Evolutionary conservation across 2,888 invertebrate genomes (phyloP).

Genomic region (Crossocerus cetratus): DNA sequence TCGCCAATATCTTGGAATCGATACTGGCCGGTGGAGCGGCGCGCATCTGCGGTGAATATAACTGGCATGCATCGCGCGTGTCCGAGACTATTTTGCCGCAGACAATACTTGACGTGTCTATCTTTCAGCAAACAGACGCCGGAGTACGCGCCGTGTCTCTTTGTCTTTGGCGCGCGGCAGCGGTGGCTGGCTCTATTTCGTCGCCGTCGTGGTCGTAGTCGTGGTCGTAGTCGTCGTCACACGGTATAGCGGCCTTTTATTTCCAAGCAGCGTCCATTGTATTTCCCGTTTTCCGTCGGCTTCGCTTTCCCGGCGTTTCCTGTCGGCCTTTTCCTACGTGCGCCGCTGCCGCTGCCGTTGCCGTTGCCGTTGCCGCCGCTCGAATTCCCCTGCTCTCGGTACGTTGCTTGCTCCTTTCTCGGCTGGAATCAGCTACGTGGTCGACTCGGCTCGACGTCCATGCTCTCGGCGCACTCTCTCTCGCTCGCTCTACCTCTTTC

Average conservation of each 20-base stretch:
- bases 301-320: conserved; percentile 11
- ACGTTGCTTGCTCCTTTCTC: too few species aligned
- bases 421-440: too few species aligned
- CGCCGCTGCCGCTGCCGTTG: not conserved
- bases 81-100: conserved; percentile 5
- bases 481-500: not conserved
- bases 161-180: not conserved
- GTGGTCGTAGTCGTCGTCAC: too few species aligned
- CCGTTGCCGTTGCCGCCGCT: too few species aligned
- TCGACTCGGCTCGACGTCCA: not conserved
- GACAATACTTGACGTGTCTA: conserved; percentile 9
- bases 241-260: conserved; percentile 16
- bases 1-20: not conserved
- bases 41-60: not conserved
- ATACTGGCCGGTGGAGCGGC: not conserved
- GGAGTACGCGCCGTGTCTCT: not conserved
- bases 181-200: conserved; percentile 1
- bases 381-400: too few species aligned
- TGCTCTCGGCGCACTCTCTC: not conserved
- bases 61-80: not conserved
- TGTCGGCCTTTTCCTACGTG: conserved; percentile 1
- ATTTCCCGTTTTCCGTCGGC: conserved; percentile 30
- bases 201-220: too few species aligned
- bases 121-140: not conserved
- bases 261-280: conserved; percentile 6